These are phyloP conservation scores for Cinara cedri DNA, from an alignment of 2,888 invertebrate genomes.

Conservation along the genomic window DNA sequence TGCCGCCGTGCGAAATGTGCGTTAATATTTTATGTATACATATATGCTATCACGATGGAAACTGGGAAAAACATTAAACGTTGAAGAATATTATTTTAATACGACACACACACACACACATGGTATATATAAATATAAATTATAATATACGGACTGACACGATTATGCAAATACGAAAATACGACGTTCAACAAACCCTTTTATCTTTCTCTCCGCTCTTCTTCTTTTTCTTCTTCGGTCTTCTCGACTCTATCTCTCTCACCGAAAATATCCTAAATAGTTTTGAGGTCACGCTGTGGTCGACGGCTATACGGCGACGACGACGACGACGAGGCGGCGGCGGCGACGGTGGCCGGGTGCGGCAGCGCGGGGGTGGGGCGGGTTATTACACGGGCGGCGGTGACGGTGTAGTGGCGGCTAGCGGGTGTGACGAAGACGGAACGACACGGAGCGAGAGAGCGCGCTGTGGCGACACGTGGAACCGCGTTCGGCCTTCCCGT, in stretches of 20 bases:
- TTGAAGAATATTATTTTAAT: too few relatives aligned
- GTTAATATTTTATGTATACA: background rate
- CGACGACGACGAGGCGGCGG: constrained; percentile 3
- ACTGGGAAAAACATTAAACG: too few relatives aligned
- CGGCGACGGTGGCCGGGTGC: background rate
- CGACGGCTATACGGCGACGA: constrained; percentile 22
- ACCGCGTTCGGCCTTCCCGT: constrained; percentile 52
- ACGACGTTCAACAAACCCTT: constrained; percentile 49
- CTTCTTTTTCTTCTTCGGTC: background rate
- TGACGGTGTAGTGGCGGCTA: constrained; percentile 3
- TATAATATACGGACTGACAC: background rate
- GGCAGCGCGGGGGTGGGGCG: constrained; percentile 37
- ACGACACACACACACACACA: too few relatives aligned
- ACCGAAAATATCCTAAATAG: constrained; percentile 56
- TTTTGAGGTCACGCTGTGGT: constrained; percentile 56
- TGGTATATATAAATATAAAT: too few relatives aligned
- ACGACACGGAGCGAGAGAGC: constrained; percentile 46
- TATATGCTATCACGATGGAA: too few relatives aligned
- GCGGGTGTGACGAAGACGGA: constrained; percentile 30
- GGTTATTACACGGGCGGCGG: constrained; percentile 50
- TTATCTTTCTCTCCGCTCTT: constrained; percentile 1
- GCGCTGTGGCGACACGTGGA: constrained; percentile 54
- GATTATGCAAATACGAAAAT: constrained; percentile 54
- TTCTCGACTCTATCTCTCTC: constrained; percentile 29
- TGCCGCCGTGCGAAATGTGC: background rate